Evolutionary conservation across 2,888 invertebrate species (phyloP), one percentile per base, ranked within the genome.

Genomic region (Lithophane ornitopus): DNA sequence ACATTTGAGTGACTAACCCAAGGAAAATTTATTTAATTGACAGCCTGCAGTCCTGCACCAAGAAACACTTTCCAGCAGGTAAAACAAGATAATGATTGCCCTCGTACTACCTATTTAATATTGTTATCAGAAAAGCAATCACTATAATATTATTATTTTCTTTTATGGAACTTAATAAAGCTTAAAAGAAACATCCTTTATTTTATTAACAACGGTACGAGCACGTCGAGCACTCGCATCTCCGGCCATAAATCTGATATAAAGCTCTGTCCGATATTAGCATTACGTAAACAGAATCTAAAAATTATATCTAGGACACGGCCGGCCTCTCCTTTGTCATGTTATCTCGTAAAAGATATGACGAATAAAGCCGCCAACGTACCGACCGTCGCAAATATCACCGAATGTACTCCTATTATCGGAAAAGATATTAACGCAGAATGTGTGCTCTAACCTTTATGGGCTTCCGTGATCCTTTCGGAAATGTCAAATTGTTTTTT

Each of bases 221-320:
- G 0, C 26, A 46, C 52, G 70, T 65, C 44, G 44, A n/a, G 0
- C 26, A 46, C 52, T 73, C 68, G 41, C 81, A 72, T 74, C 74
- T 67, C 28, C 3, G 62, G 7, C 62, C 67, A 70, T 81, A 81
- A 85, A 74, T 65, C 62, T 39, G 19, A 67, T 67, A 85, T 85
- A 74, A 85, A 74, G 39, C 68, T 39, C 54, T 74, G 68, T 61
- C 74, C 61, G 65, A 83, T 68, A 79, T 85, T 85, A 85, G 76
- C 86, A 83, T 84, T 58, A 59, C 72, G 52, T 80, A 73, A 85
- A 84, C 84, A 84, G 80, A 78, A 68, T 77, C 80, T 84, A 74
- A 76, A 84, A 85, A 74, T 71, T 12, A 74, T 74, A 73, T 74
- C 61, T 62, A 73, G 66, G 59, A 68, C 66, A 69, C 28, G 67